Evolutionary conservation across 2,113 vertebrate genomes (phyloP).

Genomic region (Ranitomeya imitator): DNA sequence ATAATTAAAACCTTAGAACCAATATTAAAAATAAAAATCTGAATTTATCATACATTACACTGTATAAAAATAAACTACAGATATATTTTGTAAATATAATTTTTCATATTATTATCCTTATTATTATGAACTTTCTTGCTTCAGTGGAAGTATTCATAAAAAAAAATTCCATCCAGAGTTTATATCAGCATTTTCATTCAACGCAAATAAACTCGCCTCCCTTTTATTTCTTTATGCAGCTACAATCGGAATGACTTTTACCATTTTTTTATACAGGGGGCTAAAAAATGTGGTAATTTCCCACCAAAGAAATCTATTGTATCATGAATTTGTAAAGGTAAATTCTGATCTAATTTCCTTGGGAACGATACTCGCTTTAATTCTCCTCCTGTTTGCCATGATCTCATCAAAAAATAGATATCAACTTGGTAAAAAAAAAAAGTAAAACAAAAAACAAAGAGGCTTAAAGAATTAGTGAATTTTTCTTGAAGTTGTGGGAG

Average conservation of each 20-base stretch:
- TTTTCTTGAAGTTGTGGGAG: not conserved
- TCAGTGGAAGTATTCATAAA: too few relatives aligned
- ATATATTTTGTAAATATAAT: too few relatives aligned
- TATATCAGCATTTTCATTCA: too few relatives aligned
- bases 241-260: not conserved
- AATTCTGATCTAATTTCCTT: slow-evolving; percentile 11
- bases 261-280: not conserved
- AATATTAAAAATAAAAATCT: too few relatives aligned
- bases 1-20: not conserved
- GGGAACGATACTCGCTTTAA: not conserved
- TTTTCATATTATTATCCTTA: too few relatives aligned
- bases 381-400: slow-evolving; percentile 28
- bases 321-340: not conserved
- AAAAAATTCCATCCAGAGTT: too few relatives aligned
- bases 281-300: not conserved
- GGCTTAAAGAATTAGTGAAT: not conserved
- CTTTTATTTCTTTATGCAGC: not conserved
- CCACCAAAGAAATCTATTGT: slow-evolving; percentile 25
- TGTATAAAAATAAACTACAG: too few relatives aligned
- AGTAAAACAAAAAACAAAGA: not conserved
- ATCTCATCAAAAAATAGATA: slow-evolving; percentile 40
- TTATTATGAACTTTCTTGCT: too few relatives aligned
- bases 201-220: too few relatives aligned
- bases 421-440: not conserved
- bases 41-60: too few relatives aligned